Evolutionary conservation across 2,888 invertebrate species (phyloP).

Genomic region (Polydrusus tereticollis): DNA sequence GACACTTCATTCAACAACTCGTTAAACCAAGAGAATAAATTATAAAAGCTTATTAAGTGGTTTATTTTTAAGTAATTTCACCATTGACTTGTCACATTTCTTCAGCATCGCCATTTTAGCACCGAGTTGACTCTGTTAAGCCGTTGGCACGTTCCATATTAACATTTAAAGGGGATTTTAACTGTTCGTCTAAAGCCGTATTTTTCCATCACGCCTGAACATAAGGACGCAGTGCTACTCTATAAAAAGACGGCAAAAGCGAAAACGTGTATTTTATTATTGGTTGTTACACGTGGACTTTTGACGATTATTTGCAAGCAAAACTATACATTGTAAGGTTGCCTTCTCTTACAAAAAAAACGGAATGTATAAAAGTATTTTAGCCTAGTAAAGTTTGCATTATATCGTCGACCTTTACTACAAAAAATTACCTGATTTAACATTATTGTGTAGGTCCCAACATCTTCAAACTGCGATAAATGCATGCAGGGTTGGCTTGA

Average conservation of each 20-base stretch:
- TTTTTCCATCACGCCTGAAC: background rate
- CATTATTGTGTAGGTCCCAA: too few relatives aligned
- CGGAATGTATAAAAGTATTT: too few relatives aligned
- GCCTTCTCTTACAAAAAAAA: too few relatives aligned
- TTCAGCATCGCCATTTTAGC: background rate
- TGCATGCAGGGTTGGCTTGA: too few relatives aligned
- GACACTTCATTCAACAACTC: too few relatives aligned
- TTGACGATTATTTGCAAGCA: background rate
- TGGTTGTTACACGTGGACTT: background rate
- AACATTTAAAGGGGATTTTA: background rate
- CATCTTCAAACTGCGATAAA: too few relatives aligned
- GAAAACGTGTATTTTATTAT: background rate
- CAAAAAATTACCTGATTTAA: too few relatives aligned
- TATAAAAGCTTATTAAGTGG: background rate
- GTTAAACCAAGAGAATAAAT: too few relatives aligned
- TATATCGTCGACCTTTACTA: too few relatives aligned
- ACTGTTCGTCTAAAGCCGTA: too few relatives aligned
- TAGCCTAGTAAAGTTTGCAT: too few relatives aligned
- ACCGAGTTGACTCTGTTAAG: background rate
- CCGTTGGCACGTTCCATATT: background rate
- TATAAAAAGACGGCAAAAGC: background rate
- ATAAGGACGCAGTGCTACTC: background rate
- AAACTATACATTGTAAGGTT: background rate
- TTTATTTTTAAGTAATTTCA: background rate
- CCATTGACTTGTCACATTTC: background rate